Evolutionary conservation across 2,113 vertebrate genomes (phyloP), one percentile per base, ranked within the genome.

Genomic region (Rhinogobius similis): DNA sequence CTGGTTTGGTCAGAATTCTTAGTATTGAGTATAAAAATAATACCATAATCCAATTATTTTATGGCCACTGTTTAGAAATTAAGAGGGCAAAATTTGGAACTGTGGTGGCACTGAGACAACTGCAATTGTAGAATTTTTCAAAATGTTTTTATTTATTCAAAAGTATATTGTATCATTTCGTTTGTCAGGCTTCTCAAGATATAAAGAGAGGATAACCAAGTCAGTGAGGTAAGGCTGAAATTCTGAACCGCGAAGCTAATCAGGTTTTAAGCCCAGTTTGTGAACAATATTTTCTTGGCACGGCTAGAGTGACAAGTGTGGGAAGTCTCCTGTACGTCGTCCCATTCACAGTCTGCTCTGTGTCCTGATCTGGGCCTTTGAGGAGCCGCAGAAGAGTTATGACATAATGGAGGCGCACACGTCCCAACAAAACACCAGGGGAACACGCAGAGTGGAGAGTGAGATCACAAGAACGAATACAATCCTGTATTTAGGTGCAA

Each of bases 331-430:
- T 82, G 70, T 63, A 79, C 27, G 1, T 41, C 20, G 81, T 72
- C 26, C 79, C 68, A 78, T 87, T 89, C 69, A 84, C 70, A 48
- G 65, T 11, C 66, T 62, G 32, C 29, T n/a, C n/a, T 32, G 29
- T 3, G 16, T 67, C n/a, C 71, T 85, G 86, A 88, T 66, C 84
- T 86, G 81, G 87, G 76, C 82, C 73, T 58, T 1, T 11, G 77
- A 86, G 78, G 58, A 79, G 82, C 84, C 82, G 76, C 65, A 78
- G 72, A 88, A 77, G 85, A 72, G 63, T 68, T 93, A 93, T 87
- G 82, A 87, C 86, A 91, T 93, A 93, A 93, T 68, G 63, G 84
- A 76, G 92, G 91, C 87, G 84, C 91, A 86, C 85, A 76, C 65
- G 85, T 68, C 79, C 81, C 83, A 86, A 83, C 79, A 77, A 82